Evolutionary conservation across 2,888 invertebrate species (phyloP).

Genomic region (Clitarchus hookeri): DNA sequence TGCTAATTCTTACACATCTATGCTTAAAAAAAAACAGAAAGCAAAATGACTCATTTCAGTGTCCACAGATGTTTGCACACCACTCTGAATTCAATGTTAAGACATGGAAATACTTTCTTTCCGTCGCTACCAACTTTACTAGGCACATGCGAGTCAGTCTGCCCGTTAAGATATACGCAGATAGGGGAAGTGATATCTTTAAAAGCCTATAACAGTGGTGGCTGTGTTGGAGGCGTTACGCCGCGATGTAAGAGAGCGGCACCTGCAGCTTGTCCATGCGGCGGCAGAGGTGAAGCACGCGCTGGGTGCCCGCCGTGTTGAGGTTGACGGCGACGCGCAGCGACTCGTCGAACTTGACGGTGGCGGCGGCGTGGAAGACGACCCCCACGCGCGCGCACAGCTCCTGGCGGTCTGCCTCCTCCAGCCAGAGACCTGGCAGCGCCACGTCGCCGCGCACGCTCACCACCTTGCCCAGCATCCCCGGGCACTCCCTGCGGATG

Average conservation of each 20-base stretch:
- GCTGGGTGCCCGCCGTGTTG: slow-evolving; percentile 62
- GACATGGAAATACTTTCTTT: too few species aligned
- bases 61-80: too few species aligned
- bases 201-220: too few species aligned
- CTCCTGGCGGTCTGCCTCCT: slow-evolving; percentile 50
- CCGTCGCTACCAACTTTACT: too few species aligned
- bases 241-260: neutral
- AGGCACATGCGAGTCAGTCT: too few species aligned
- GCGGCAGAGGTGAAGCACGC: slow-evolving; percentile 60
- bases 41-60: too few species aligned
- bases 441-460: slow-evolving; percentile 55
- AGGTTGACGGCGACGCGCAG: slow-evolving; percentile 61
- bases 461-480: slow-evolving; percentile 53
- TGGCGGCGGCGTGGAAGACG: slow-evolving; percentile 67
- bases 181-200: too few species aligned
- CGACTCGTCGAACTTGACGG: slow-evolving; percentile 64
- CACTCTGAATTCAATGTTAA: too few species aligned
- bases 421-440: slow-evolving; percentile 51
- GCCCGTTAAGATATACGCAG: too few species aligned
- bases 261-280: slow-evolving; percentile 59
- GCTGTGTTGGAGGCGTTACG: too few species aligned
- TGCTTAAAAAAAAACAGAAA: too few species aligned
- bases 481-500: slow-evolving; percentile 50
- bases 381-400: slow-evolving; percentile 56
- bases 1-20: too few species aligned